Percentiles rank a stretch among this genome's conserved stretches.
phyloP scores from a whole-genome alignment of 2,888 invertebrate species.

The Hyles lineata region DNA sequence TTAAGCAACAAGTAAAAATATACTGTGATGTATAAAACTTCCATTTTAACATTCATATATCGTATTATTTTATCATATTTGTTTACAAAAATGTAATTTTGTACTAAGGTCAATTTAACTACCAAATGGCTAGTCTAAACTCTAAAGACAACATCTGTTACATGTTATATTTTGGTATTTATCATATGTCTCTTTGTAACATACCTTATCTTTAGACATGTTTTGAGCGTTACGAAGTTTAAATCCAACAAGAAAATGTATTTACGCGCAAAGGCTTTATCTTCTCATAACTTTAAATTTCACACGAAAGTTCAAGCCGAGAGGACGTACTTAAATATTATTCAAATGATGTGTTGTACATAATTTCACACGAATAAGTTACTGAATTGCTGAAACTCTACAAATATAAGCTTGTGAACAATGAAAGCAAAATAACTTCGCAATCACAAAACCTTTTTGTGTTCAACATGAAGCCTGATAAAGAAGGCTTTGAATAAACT shows the following conservation, averaged over 20 bases:
- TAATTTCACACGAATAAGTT: background rate
- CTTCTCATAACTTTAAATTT: background rate
- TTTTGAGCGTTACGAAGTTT: too few relatives aligned
- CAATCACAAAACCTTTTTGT: background rate
- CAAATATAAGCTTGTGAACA: background rate
- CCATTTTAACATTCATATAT: too few relatives aligned
- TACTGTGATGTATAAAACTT: too few relatives aligned
- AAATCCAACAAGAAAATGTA: background rate
- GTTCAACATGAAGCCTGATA: slow-evolving; percentile 4
- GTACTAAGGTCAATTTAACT: too few relatives aligned
- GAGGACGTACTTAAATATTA: background rate
- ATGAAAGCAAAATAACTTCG: slow-evolving; percentile 1
- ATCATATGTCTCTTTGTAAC: too few relatives aligned
- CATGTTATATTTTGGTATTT: too few relatives aligned
- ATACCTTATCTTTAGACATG: too few relatives aligned
- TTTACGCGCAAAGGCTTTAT: background rate
- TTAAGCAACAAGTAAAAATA: too few relatives aligned
- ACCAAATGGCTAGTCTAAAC: too few relatives aligned
- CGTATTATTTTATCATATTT: too few relatives aligned
- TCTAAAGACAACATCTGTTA: too few relatives aligned
- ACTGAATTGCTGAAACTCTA: background rate
- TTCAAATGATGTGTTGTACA: background rate
- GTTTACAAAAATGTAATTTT: too few relatives aligned
- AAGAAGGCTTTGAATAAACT: background rate
- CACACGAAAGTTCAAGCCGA: background rate